Conservation (phyloP, 2,888 invertebrate genomes). For the Lithosia quadra region DNA sequence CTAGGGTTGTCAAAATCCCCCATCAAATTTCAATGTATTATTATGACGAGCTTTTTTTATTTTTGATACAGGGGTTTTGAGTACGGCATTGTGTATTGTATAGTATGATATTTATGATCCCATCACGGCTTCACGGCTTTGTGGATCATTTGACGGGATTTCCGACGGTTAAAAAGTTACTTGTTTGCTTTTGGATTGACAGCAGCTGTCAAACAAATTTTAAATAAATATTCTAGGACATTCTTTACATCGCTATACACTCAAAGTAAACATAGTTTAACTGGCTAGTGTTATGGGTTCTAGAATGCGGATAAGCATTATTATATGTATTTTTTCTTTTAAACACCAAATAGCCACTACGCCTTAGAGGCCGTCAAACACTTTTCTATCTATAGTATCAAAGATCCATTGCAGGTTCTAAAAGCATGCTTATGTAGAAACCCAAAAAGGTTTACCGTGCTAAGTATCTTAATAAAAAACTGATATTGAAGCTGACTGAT, state of each 20-base stretch:
- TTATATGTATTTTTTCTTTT: too few species aligned
- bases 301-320: too few species aligned
- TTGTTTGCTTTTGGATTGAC: slow-evolving; percentile 13
- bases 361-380: too few species aligned
- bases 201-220: background rate
- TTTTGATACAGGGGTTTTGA: slow-evolving; percentile 41
- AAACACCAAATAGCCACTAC: too few species aligned
- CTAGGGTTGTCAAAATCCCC: slow-evolving; percentile 29
- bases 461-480: background rate
- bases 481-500: slow-evolving; percentile 18
- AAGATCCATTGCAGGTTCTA: too few species aligned
- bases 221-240: too few species aligned
- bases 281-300: too few species aligned
- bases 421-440: slow-evolving; percentile 2
- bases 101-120: slow-evolving; percentile 47
- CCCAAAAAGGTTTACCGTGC: background rate
- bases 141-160: slow-evolving; percentile 34
- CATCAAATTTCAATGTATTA: slow-evolving; percentile 48
- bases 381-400: too few species aligned
- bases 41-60: slow-evolving; percentile 47
- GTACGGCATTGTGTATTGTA: slow-evolving; percentile 46
- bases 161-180: slow-evolving; percentile 20
- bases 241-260: too few species aligned
- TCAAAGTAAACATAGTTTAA: too few species aligned
- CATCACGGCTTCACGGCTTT: slow-evolving; percentile 38